Conservation (phyloP, 2,888 invertebrate genomes). For the Apocheima hispidaria region DNA sequence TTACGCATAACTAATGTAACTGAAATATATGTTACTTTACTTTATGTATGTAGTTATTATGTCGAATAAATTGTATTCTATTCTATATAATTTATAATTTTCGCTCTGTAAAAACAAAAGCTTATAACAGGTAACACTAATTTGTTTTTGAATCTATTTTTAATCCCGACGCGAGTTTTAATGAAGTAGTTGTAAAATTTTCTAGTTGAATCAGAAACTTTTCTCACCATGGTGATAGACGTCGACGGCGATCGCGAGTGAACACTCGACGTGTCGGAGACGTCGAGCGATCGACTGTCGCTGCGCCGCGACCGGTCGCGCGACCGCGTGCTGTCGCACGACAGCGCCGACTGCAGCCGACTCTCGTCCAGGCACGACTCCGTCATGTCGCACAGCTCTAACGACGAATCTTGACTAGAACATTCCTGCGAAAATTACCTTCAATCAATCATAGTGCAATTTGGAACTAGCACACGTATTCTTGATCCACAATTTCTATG, state of each 20-base stretch:
- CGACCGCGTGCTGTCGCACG: constrained; percentile 78
- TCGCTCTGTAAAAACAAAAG: too few species aligned
- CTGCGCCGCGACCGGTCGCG: constrained; percentile 77
- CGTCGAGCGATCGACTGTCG: constrained; percentile 79
- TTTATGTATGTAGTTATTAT: too few species aligned
- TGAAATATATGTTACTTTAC: too few species aligned
- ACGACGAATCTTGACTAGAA: constrained; percentile 84
- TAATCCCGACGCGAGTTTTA: too few species aligned
- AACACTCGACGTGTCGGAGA: constrained; percentile 78
- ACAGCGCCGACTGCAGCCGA: constrained; percentile 77
- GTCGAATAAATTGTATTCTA: too few species aligned
- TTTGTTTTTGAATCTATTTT: too few species aligned
- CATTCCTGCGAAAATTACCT: constrained; percentile 72
- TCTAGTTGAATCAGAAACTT: not conserved
- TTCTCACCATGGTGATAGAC: constrained; percentile 76
- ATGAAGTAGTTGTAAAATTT: too few species aligned
- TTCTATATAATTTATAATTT: too few species aligned
- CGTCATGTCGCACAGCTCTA: constrained; percentile 79
- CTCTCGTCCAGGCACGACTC: constrained; percentile 76
- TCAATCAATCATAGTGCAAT: not conserved
- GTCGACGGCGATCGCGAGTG: constrained; percentile 80
- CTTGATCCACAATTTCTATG: too few species aligned
- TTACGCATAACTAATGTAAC: too few species aligned
- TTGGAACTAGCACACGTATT: not conserved
- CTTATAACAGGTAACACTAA: too few species aligned